Conservation (phyloP, 1,140 invertebrate genomes). For the Papilio polytes region DNA sequence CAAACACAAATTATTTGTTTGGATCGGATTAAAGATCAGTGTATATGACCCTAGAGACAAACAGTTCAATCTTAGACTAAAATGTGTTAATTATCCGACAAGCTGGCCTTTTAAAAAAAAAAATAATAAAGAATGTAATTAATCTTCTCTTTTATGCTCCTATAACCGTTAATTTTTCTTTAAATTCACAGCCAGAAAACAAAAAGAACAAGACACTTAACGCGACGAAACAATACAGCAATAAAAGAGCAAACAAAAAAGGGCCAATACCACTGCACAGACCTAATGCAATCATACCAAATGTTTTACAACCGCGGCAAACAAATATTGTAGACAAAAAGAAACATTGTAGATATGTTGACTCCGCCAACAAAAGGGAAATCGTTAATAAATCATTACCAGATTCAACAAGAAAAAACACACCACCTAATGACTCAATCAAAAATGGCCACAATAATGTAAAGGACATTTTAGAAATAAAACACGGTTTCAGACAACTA, state of each 20-base stretch:
- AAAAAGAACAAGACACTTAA: conserved; percentile 49
- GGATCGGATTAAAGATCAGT: background rate
- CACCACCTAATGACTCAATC: conserved; percentile 44
- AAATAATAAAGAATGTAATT: background rate
- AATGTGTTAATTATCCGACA: background rate
- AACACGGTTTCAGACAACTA: conserved; percentile 53
- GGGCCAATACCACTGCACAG: conserved; percentile 51
- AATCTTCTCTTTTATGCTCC: background rate
- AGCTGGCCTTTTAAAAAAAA: background rate
- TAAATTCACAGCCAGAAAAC: conserved; percentile 25
- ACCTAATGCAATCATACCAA: conserved; percentile 55
- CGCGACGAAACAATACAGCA: conserved; percentile 49
- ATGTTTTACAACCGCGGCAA: conserved; percentile 52
- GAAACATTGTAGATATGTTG: conserved; percentile 47
- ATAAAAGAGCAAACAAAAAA: conserved; percentile 54
- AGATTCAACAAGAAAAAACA: conserved; percentile 57
- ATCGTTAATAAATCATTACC: conserved; percentile 50
- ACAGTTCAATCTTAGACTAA: background rate
- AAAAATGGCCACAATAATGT: conserved; percentile 42
- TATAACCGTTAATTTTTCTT: background rate
- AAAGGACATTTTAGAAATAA: conserved; percentile 54
- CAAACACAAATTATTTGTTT: too few species aligned
- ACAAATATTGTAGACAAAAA: conserved; percentile 46
- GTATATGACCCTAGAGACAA: background rate
- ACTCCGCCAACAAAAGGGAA: conserved; percentile 30